Percentiles rank a stretch among this genome's conserved stretches.
Conservation (phyloP, 2,888 invertebrate genomes). For the Apotomis capreana region DNA sequence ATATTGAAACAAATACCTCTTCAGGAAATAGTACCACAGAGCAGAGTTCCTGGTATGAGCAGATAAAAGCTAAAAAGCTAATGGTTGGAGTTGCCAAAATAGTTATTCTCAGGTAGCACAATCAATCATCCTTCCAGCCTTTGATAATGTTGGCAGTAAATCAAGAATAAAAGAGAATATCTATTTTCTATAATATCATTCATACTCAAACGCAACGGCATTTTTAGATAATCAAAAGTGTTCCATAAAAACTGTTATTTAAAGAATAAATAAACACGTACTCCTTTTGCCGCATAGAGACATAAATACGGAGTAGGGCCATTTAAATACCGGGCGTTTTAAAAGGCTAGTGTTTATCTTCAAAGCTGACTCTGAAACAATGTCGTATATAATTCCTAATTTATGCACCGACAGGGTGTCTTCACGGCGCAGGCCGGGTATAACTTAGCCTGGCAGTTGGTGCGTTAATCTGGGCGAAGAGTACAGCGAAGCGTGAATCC, state of each 20-base stretch:
- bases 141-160: slow-evolving; percentile 24
- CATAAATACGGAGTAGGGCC: slow-evolving; percentile 23
- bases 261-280: slow-evolving; percentile 16
- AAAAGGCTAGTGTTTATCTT: slow-evolving; percentile 61
- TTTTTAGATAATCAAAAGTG: not conserved
- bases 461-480: slow-evolving; percentile 64
- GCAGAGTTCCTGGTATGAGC: not conserved
- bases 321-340: slow-evolving; percentile 40
- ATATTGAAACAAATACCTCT: not conserved
- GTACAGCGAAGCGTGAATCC: slow-evolving; percentile 71
- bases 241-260: not conserved
- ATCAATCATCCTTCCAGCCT: slow-evolving; percentile 30
- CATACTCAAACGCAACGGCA: not conserved
- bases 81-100: slow-evolving; percentile 21
- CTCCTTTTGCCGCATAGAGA: slow-evolving; percentile 20
- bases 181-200: not conserved
- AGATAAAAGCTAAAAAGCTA: slow-evolving; percentile 11
- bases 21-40: not conserved
- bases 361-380: slow-evolving; percentile 57
- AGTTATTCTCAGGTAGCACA: slow-evolving; percentile 20
- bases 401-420: slow-evolving; percentile 63
- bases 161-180: slow-evolving; percentile 21
- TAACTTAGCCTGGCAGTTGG: slow-evolving; percentile 58
- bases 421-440: slow-evolving; percentile 46
- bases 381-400: slow-evolving; percentile 67